Base-by-base conservation (phyloP, 2,797 vertebrate species). In the Hapalemur alaotrensis region DNA sequence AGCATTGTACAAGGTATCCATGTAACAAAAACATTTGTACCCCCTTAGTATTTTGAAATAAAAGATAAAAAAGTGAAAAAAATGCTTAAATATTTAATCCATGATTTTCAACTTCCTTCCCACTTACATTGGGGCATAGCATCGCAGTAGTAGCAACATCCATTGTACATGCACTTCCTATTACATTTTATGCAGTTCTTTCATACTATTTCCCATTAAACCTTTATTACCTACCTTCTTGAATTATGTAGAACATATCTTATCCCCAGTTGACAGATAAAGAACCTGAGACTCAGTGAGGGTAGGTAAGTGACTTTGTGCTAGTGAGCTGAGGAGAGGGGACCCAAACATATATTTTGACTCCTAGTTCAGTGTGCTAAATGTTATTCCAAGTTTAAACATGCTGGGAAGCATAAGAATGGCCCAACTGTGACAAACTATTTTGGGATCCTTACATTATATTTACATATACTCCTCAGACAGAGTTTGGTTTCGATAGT, bases 311-410 rank as follows among this genome's bases (percentile, higher is more conserved):
- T 80, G 65, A 50, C 63, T 92, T 89, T 95, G 48, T 91, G 83
- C 69, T 85, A 70, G 30, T 89, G 76, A 57, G 38, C 48, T 69
- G 38, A 94, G 38, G 67, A 54, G n/a, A 69, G n/a, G 28, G 38
- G 43, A 91, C 72, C 48, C 22, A 92, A 95, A 17, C 46, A 76
- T 18, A 35, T 57, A 78, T 22, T 88, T 85, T 52, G 43, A 91
- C 48, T 91, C 22, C 23, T 30, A 85, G 32, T 67, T 43, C 14
- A 54, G 22, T 73, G 67, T 93, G 54, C 61, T 80, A 95, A 84
- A 82, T 92, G 7, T 94, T 43, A 91, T 65, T 90, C 20, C 82
- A 35, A 61, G 38, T 91, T 95, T 80, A 95, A 93, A 88, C 25
- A 83, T 79, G 35, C 48, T 61, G 32, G 65, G 14, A 91, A 48